phyloP scores from a whole-genome alignment of 2,113 vertebrate genomes.

The Kryptolebias marmoratus region DNA sequence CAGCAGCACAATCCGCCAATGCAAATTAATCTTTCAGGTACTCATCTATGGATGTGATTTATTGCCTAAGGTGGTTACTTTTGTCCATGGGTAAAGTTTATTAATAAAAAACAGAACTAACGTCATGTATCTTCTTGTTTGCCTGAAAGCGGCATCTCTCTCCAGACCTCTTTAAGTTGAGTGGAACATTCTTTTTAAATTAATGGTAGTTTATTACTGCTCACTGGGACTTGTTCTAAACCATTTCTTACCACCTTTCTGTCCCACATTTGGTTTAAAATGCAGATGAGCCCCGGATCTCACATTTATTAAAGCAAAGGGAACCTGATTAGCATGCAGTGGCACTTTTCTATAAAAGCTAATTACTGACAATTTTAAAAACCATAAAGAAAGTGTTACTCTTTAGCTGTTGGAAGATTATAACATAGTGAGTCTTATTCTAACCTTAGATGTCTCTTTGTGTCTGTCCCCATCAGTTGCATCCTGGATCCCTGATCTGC shows the following conservation, averaged over 20 bases:
- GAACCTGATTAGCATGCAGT: constrained; percentile 19
- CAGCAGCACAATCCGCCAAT: constrained; percentile 21
- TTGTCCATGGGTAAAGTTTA: background rate
- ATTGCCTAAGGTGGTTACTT: background rate
- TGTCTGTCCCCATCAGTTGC: constrained; percentile 15
- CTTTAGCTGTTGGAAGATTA: constrained; percentile 16
- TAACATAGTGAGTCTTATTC: constrained; percentile 23
- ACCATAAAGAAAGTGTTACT: constrained; percentile 6
- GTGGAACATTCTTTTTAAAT: constrained; percentile 2
- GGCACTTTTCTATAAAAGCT: constrained; percentile 32
- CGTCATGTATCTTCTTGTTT: too few species aligned
- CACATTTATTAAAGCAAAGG: constrained; percentile 8
- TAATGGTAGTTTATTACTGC: background rate
- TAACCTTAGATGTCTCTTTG: constrained; percentile 23
- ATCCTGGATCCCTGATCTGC: constrained; percentile 28
- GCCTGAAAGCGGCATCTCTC: background rate
- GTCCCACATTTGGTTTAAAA: constrained; percentile 18
- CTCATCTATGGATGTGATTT: background rate
- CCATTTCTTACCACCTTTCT: constrained; percentile 2
- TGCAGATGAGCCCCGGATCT: constrained; percentile 24
- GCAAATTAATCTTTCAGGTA: constrained; percentile 40
- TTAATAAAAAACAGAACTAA: background rate
- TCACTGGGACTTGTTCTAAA: background rate
- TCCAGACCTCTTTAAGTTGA: background rate
- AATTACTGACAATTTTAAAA: constrained; percentile 25